Conservation (phyloP, 2,888 invertebrate species). For the Panzeria rudis region DNA sequence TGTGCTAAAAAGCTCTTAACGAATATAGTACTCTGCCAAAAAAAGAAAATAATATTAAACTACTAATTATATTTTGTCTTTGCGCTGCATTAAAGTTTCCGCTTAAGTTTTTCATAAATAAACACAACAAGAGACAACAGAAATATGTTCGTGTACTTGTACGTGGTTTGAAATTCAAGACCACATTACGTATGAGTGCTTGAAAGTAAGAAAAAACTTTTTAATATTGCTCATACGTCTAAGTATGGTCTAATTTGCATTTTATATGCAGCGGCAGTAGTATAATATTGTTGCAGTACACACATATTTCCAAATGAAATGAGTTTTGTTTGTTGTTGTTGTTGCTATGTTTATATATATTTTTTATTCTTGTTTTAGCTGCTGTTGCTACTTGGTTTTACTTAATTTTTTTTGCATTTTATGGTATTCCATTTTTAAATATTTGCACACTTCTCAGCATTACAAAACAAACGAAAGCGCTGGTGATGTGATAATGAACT, state of each 20-base stretch:
- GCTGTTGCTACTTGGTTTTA: constrained; percentile 41
- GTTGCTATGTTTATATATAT: not conserved
- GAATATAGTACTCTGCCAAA: not conserved
- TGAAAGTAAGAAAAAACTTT: not conserved
- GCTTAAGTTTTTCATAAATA: not conserved
- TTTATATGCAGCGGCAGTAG: not conserved
- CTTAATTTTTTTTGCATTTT: constrained; percentile 62
- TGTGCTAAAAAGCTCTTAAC: not conserved
- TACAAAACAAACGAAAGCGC: constrained; percentile 42
- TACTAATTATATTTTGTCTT: not conserved
- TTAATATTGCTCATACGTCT: constrained; percentile 40
- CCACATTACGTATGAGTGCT: constrained; percentile 43
- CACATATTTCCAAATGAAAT: constrained; percentile 19
- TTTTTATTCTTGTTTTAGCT: not conserved
- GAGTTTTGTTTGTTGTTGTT: constrained; percentile 18
- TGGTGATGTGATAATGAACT: constrained; percentile 66
- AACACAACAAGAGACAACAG: not conserved
- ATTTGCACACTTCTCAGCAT: constrained; percentile 63
- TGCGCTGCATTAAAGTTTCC: not conserved
- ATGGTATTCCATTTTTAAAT: constrained; percentile 62
- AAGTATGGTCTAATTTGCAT: constrained; percentile 31
- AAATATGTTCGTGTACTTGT: not conserved
- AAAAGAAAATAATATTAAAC: not conserved
- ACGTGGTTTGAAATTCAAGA: constrained; percentile 33
- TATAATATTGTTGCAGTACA: not conserved